These are phyloP conservation scores for Bombylius discolor DNA, from an alignment of 2,888 invertebrate species.

Conservation along the genomic window DNA sequence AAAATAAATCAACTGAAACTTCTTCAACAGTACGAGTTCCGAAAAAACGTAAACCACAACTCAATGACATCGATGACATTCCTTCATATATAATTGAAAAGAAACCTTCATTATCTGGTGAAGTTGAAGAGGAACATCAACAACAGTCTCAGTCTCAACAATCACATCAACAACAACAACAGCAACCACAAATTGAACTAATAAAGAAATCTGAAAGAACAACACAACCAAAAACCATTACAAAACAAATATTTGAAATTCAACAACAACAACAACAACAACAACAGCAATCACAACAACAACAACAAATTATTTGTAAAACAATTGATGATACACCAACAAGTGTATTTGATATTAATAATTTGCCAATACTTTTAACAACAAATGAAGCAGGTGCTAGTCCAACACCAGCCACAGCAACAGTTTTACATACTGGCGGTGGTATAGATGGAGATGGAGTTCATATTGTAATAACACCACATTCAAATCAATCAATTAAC, in stretches of 20 bases:
- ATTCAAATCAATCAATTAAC: background rate
- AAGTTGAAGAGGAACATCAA: background rate
- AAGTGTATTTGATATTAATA: background rate
- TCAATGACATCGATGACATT: slow-evolving; percentile 21
- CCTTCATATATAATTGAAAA: slow-evolving; percentile 22
- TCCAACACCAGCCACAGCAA: no score
- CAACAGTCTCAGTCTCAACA: slow-evolving; percentile 17
- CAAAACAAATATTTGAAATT: slow-evolving; percentile 7
- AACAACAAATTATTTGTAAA: background rate
- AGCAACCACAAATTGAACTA: background rate
- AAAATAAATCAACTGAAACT: background rate
- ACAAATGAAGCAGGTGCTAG: background rate
- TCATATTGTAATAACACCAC: background rate
- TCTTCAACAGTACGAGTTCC: background rate
- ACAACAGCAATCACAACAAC: slow-evolving; percentile 5
- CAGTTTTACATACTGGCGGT: background rate
- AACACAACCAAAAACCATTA: background rate
- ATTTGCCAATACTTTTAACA: background rate
- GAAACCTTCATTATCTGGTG: slow-evolving; percentile 8
- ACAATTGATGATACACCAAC: background rate
- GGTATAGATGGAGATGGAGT: background rate
- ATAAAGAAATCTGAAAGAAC: background rate
- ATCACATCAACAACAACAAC: slow-evolving; percentile 3
- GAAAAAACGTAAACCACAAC: slow-evolving; percentile 22
- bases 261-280: slow-evolving; percentile 11